These are phyloP conservation scores for Drosophila trichaetosa DNA, from an alignment of 2,888 invertebrate genomes.

Conservation along the genomic window DNA sequence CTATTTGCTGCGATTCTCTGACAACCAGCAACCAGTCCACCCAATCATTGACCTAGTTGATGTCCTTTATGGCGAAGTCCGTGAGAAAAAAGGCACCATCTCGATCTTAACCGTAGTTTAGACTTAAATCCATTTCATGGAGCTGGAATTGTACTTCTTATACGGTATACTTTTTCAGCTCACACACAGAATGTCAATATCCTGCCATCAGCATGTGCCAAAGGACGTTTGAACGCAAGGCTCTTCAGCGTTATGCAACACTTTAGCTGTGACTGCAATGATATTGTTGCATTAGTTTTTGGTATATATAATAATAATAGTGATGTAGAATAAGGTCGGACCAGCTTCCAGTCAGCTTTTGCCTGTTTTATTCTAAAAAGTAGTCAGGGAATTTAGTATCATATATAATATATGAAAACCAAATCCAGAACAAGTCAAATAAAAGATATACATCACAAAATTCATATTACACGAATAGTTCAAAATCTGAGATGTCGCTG, in stretches of 20 bases:
- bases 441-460: neutral
- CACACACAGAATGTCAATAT: neutral
- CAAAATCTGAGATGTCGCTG: conserved; percentile 36
- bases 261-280: neutral
- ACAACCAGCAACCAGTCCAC: conserved; percentile 2
- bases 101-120: neutral
- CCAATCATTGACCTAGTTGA: conserved; percentile 28
- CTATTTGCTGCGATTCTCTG: neutral
- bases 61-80: conserved; percentile 9
- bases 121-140: neutral
- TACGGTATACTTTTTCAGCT: neutral
- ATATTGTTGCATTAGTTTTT: neutral
- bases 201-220: too few relatives aligned
- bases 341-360: too few relatives aligned
- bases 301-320: neutral
- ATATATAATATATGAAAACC: neutral
- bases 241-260: neutral
- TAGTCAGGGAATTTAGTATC: neutral
- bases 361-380: neutral
- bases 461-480: neutral
- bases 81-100: conserved; percentile 1
- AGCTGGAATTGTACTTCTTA: conserved; percentile 9
- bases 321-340: neutral
- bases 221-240: neutral
- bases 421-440: neutral